Percentiles rank a stretch among this genome's conserved stretches.
These are phyloP conservation scores for Nasonia giraulti DNA, from an alignment of 1,140 invertebrate genomes.

Conservation along the genomic window DNA sequence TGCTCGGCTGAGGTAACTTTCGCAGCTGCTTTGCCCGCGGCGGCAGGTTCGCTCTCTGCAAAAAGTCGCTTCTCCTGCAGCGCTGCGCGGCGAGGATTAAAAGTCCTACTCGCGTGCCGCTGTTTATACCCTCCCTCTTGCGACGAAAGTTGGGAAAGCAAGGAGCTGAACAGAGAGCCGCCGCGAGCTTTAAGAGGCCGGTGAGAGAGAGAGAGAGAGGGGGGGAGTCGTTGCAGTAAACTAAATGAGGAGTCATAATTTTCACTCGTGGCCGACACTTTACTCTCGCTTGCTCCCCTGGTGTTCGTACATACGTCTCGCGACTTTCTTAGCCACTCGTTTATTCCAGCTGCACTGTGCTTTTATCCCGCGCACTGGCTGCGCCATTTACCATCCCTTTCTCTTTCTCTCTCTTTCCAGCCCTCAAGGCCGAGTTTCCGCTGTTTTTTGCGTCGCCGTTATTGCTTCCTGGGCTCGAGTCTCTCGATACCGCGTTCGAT, in stretches of 20 bases:
- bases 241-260: slow-evolving; percentile 71
- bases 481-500: background rate
- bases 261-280: slow-evolving; percentile 61
- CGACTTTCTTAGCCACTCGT: background rate
- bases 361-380: background rate
- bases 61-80: background rate
- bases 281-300: slow-evolving; percentile 59
- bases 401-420: background rate
- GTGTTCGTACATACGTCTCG: slow-evolving; percentile 46
- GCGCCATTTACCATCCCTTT: slow-evolving; percentile 14
- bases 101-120: background rate
- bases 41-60: background rate
- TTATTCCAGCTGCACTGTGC: background rate
- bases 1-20: no score
- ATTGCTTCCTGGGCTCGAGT: background rate
- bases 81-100: background rate
- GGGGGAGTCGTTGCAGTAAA: slow-evolving; percentile 52
- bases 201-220: background rate
- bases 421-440: background rate
- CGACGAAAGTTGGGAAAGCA: slow-evolving; percentile 37
- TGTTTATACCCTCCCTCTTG: slow-evolving; percentile 22
- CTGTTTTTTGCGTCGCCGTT: background rate
- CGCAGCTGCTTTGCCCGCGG: no score
- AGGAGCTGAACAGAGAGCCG: background rate
- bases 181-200: slow-evolving; percentile 38